A percentile compares a stretch with the other conserved stretches of the same genome.
phyloP scores from a whole-genome alignment of 2,797 vertebrate genomes.

The Pempheris klunzingeri region DNA sequence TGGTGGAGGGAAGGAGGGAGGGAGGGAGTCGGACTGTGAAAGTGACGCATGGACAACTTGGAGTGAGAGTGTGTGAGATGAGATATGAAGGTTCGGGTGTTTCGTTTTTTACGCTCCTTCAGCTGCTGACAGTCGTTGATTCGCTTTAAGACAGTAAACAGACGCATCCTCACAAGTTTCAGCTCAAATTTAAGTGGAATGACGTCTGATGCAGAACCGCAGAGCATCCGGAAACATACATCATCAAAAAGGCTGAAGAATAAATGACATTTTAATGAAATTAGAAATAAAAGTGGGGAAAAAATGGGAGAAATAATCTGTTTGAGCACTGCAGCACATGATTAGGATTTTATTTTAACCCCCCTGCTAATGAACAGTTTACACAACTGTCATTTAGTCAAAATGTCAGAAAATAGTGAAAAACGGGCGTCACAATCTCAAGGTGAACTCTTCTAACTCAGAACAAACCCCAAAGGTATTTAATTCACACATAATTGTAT shows the following conservation, averaged over 20 bases:
- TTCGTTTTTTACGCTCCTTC: slow-evolving; percentile 20
- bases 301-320: neutral
- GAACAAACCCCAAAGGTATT: neutral
- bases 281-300: neutral
- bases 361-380: neutral
- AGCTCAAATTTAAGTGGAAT: slow-evolving; percentile 13
- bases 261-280: neutral
- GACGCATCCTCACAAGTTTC: slow-evolving; percentile 20
- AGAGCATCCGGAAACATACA: slow-evolving; percentile 27
- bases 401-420: neutral
- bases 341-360: slow-evolving; percentile 30
- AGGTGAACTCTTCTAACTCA: neutral
- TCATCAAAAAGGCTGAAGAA: slow-evolving; percentile 22
- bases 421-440: neutral
- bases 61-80: slow-evolving; percentile 32
- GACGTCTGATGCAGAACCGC: slow-evolving; percentile 10
- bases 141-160: slow-evolving; percentile 34
- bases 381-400: neutral
- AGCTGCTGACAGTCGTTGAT: slow-evolving; percentile 27
- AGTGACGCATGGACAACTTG: slow-evolving; percentile 6
- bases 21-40: neutral
- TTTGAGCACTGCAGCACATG: slow-evolving; percentile 9
- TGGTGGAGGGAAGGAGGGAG: neutral
- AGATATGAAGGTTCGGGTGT: slow-evolving; percentile 19
- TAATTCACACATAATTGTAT: too few relatives aligned